Evolutionary conservation across 2,797 vertebrate genomes (phyloP), one percentile per base, ranked within the genome.

Genomic region (Poecilia wingei): DNA sequence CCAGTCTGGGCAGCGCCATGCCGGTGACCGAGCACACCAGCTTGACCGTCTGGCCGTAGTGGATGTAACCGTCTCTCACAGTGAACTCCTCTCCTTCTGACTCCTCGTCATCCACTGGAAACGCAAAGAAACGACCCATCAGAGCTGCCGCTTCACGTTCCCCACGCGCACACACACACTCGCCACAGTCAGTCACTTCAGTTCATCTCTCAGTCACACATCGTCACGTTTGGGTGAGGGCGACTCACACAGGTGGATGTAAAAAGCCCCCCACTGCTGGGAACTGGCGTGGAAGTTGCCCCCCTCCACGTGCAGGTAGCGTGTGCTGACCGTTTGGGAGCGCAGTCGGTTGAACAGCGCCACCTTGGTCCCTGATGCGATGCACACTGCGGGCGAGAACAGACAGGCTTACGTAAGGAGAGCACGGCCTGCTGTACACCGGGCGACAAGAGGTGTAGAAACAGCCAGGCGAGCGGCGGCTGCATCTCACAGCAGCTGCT

Each of bases 11-110:
- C 92, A 99, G 96, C 75, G 98, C 98, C 98, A 99, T 99, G 95
- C 98, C 98, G 31, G 98, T 99, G 83, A 99, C 98, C 0, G 98
- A 99, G 92, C 98, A 99, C 8, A 99, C 98, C 75, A 99, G 97
- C 91, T 99, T 99, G 87, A 99, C 98, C 0, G 98, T 99, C 90
- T 99, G 98, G 80, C 98, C 98, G 43, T 99, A 99, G 93, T 99
- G 98, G 94, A 99, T 98, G 92, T 99, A 99, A 88, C 98, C 98
- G 18, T 99, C 98, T 86, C 98, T 96, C 86, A 99, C 98, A 77
- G 98, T 99, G 95, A 99, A 99, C 94, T 99, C 98, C 90, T 99
- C 98, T 91, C 98, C 98, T 94, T 99, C 98, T 0, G 98, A 99
- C 94, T 99, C 98, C 92, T 99, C 98, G 74, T 99, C 98, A 77